These are phyloP conservation scores for Valencia hispanica DNA, from an alignment of 2,797 vertebrate species.

Conservation along the genomic window DNA sequence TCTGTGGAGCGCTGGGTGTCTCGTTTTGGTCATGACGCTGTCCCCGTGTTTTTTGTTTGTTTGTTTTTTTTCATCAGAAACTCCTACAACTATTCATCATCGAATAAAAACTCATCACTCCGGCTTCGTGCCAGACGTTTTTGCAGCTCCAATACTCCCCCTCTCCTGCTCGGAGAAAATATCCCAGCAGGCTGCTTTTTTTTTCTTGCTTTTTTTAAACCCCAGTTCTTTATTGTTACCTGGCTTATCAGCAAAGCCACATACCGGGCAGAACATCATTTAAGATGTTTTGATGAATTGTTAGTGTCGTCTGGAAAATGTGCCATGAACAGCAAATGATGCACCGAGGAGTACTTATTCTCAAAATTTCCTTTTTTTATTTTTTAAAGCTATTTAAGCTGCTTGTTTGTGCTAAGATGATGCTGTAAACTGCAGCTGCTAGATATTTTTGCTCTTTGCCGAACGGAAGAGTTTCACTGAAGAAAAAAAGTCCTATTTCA, in stretches of 20 bases:
- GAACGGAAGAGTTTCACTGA: slow-evolving; percentile 37
- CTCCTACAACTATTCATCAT: slow-evolving; percentile 43
- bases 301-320: slow-evolving; percentile 65
- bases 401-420: slow-evolving; percentile 21
- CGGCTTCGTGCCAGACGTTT: slow-evolving; percentile 42
- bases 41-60: no score
- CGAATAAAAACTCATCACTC: slow-evolving; percentile 51
- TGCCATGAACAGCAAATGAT: slow-evolving; percentile 52
- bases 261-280: slow-evolving; percentile 57
- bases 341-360: slow-evolving; percentile 33
- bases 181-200: slow-evolving; percentile 37
- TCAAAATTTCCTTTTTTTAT: background rate
- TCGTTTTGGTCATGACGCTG: slow-evolving; percentile 40
- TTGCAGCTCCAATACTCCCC: slow-evolving; percentile 20
- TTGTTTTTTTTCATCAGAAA: slow-evolving; percentile 36
- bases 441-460: slow-evolving; percentile 50
- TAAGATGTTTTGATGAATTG: slow-evolving; percentile 61
- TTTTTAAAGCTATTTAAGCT: slow-evolving; percentile 17
- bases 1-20: slow-evolving; percentile 27
- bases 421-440: slow-evolving; percentile 47
- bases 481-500: slow-evolving; percentile 32
- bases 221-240: slow-evolving; percentile 50
- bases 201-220: slow-evolving; percentile 27
- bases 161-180: slow-evolving; percentile 29
- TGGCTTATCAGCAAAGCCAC: slow-evolving; percentile 59